Conservation (phyloP, 1,140 invertebrate species). For the Chrysomallon squamiferum region DNA sequence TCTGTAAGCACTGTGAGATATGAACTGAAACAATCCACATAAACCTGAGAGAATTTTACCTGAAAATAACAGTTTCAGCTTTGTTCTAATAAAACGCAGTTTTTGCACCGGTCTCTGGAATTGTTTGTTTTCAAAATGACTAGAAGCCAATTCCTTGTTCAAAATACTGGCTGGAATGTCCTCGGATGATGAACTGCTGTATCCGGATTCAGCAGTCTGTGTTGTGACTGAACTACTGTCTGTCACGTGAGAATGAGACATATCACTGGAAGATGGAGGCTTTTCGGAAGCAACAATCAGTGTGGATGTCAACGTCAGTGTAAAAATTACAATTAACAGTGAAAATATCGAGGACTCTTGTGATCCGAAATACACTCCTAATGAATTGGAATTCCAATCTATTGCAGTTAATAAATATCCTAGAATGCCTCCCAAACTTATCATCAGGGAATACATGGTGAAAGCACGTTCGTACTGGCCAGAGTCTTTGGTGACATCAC, state of each 20-base stretch:
- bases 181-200: conserved; percentile 4
- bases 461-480: conserved; percentile 60
- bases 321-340: conserved; percentile 54
- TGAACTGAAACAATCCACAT: neutral
- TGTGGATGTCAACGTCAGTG: conserved; percentile 47
- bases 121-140: neutral
- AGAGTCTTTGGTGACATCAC: conserved; percentile 59
- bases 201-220: neutral
- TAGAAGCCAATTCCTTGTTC: neutral
- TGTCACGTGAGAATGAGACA: neutral
- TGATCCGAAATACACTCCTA: conserved; percentile 53
- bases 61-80: too few relatives aligned
- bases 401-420: conserved; percentile 66
- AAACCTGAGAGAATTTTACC: neutral
- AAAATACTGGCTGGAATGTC: neutral
- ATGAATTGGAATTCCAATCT: conserved; percentile 61
- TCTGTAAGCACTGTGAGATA: neutral
- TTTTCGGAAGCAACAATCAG: conserved; percentile 51
- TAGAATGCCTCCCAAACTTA: conserved; percentile 65
- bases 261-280: conserved; percentile 16
- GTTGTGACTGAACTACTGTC: neutral
- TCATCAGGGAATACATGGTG: conserved; percentile 65
- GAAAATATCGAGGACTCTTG: conserved; percentile 59
- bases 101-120: neutral
- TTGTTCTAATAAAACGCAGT: neutral